Evolutionary conservation across 2,113 vertebrate genomes (phyloP).

Genomic region (Cyprinus carpio): DNA sequence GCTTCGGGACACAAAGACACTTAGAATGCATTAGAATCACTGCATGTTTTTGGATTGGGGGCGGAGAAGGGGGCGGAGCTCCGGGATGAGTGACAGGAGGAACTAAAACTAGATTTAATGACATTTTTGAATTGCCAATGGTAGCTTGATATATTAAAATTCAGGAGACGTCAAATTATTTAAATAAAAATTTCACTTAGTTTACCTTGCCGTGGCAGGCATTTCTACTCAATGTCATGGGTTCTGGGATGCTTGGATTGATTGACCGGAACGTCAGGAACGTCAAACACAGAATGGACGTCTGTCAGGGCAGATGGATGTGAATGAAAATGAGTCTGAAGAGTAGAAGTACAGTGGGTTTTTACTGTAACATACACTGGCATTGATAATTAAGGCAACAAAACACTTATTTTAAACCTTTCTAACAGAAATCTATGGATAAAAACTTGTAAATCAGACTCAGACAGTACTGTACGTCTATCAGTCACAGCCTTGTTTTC

Average conservation of each 20-base stretch:
- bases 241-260: not conserved
- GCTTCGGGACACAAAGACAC: conserved; percentile 70
- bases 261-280: not conserved
- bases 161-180: not conserved
- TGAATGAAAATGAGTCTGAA: not conserved
- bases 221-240: not conserved
- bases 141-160: not conserved
- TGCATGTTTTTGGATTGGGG: conserved; percentile 49
- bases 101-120: conserved; percentile 30
- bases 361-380: not conserved
- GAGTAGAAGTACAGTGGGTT: not conserved
- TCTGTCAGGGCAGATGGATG: too few species aligned
- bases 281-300: not conserved
- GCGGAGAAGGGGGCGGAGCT: conserved; percentile 52
- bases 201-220: not conserved
- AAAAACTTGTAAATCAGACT: not conserved
- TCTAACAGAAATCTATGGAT: not conserved
- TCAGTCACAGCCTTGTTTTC: not conserved
- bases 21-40: conserved; percentile 69
- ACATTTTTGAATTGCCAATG: not conserved
- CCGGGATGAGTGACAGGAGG: not conserved
- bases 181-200: not conserved
- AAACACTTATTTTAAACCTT: not conserved
- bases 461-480: not conserved
- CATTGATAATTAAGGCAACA: not conserved